These are phyloP conservation scores for Paramisgurnus dabryanus DNA, from an alignment of 2,113 vertebrate genomes.

Conservation along the genomic window DNA sequence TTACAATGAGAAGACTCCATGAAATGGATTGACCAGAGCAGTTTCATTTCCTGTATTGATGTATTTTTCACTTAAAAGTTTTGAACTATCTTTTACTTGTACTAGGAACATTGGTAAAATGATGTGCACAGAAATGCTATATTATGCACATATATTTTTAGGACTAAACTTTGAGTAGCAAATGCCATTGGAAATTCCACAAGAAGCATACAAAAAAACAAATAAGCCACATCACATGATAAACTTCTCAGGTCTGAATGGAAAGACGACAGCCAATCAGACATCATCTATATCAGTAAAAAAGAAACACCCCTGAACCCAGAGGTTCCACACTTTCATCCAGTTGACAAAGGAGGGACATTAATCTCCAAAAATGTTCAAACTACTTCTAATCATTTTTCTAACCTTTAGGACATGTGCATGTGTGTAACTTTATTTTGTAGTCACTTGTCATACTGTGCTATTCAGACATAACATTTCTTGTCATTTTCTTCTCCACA, in stretches of 20 bases:
- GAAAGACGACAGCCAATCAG: slow-evolving; percentile 37
- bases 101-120: too few relatives aligned
- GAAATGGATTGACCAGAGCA: too few relatives aligned
- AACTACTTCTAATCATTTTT: not conserved
- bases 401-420: slow-evolving; percentile 12
- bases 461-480: not conserved
- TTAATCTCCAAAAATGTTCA: not conserved
- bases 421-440: slow-evolving; percentile 3
- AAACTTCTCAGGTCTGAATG: not conserved
- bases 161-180: too few relatives aligned
- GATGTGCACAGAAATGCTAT: too few relatives aligned
- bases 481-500: not conserved
- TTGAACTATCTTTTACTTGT: too few relatives aligned
- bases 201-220: not conserved
- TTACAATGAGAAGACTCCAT: too few relatives aligned
- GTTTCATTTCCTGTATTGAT: too few relatives aligned
- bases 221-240: not conserved
- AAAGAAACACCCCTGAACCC: not conserved
- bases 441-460: too few relatives aligned
- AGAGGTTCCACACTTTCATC: not conserved
- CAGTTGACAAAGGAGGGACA: not conserved
- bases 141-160: too few relatives aligned
- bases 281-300: slow-evolving; percentile 8
- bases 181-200: not conserved
- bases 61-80: too few relatives aligned